Evolutionary conservation across 2,888 invertebrate species (phyloP), one percentile per base, ranked within the genome.

Genomic region (Ophioninae sp.): DNA sequence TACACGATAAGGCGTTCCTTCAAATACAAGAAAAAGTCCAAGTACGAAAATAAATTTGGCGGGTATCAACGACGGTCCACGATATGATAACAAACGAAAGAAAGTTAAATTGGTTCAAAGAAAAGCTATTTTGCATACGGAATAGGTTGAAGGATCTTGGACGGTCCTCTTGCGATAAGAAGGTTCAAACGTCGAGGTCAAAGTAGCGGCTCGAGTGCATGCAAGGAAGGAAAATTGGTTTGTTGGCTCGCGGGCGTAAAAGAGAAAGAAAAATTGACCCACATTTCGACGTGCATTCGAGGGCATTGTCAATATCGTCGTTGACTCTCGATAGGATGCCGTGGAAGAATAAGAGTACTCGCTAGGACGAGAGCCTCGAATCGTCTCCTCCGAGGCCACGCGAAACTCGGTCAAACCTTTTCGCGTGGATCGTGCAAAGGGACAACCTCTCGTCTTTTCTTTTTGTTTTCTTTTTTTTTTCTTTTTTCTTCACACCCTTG

Each of bases 401-500:
- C 20, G 61, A 79, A 82, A 65, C 64, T 78, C 78, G 81, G 81
- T 73, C 81, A 72, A 62, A 67, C 50, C 67, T 67, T 23, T 10
- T 39, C 39, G 61, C 44, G 17, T n/a, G 62, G 23, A 73, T 61
- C 17, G 10, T 61, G 20, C 44, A 56, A 64, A 39, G 21, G 39
- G 6, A 61, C 23, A 41, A 20, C 10, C 21, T 44, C 1, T 44
- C 44, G 13, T 6, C 10, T 13, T 44, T 44, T 7, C 1, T n/a
- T 59, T 30, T 30, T n/a, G n/a, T n/a, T n/a, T 20, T 69, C 7
- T 56, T 37, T 30, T 21, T 3, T 10, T 20, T 39, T 68, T 30
- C 41, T 44, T 13, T 37, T 44, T 59, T 68, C 21, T 57, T 41
- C 10, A 44, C 44, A 44, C 44, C 44, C 44, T 44, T 44, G 44